A percentile compares a stretch with the other conserved stretches of the same genome.
phyloP scores from a whole-genome alignment of 2,797 vertebrate genomes.

The Pipistrellus nathusii region DNA sequence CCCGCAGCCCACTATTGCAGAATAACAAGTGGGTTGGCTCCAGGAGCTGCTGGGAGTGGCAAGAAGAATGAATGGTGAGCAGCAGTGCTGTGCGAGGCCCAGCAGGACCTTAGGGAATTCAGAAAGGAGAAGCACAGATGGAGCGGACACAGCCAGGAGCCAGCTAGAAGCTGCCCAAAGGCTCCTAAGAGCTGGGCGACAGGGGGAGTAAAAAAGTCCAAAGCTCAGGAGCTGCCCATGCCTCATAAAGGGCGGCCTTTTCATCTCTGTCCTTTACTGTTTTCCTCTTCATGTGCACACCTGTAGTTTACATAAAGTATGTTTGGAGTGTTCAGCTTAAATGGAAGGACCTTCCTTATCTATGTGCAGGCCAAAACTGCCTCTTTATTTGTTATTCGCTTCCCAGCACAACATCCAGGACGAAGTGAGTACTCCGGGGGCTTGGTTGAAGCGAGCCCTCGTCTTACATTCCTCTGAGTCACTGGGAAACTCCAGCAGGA shows the following conservation, averaged over 20 bases:
- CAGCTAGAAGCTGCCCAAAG: too few relatives aligned
- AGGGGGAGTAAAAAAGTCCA: not conserved
- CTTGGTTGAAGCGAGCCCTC: not conserved
- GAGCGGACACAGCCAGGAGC: not conserved
- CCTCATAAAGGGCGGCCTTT: not conserved
- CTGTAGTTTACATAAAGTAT: not conserved
- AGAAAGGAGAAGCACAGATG: not conserved
- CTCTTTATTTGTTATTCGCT: not conserved
- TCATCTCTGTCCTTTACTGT: not conserved
- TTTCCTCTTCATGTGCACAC: not conserved
- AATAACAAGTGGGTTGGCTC: not conserved
- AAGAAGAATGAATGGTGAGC: conserved; percentile 22
- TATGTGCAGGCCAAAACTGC: not conserved
- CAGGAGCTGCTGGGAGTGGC: not conserved
- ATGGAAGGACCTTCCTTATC: not conserved
- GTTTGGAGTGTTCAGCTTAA: not conserved
- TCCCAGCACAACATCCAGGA: not conserved
- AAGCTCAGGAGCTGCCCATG: not conserved
- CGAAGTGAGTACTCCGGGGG: not conserved
- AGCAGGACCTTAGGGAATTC: not conserved
- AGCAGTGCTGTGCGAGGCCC: not conserved
- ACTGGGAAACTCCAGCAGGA: not conserved
- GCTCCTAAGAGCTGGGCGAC: not conserved
- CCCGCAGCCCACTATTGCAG: not conserved
- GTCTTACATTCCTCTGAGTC: not conserved